These are phyloP conservation scores for Macrochelys suwanniensis DNA, from an alignment of 2,797 vertebrate genomes.

Conservation along the genomic window DNA sequence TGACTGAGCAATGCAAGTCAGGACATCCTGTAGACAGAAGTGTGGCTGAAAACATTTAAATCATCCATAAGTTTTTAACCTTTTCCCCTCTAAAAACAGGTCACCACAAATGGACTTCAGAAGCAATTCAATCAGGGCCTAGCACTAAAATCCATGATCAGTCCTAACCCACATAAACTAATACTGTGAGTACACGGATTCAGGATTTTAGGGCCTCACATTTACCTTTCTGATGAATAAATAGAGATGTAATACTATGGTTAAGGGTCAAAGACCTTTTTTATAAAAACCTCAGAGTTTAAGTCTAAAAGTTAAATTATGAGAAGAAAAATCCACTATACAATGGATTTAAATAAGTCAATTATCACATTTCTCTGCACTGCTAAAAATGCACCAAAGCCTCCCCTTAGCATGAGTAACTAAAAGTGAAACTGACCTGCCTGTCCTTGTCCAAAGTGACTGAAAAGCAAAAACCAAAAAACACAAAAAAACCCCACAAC, in stretches of 20 bases:
- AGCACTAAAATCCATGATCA: neutral
- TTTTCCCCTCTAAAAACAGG: neutral
- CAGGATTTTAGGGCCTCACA: neutral
- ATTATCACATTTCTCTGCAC: neutral
- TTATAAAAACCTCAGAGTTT: neutral
- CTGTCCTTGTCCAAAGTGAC: neutral
- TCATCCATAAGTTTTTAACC: accelerated
- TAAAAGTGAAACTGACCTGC: neutral
- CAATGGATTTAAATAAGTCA: neutral
- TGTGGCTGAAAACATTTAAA: accelerated
- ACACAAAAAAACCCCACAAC: too few relatives aligned
- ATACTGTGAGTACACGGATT: accelerated
- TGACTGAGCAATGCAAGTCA: accelerated
- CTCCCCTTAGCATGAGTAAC: neutral
- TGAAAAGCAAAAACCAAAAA: neutral
- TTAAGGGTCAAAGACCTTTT: neutral
- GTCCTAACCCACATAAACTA: neutral
- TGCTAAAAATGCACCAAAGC: neutral
- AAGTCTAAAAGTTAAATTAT: neutral
- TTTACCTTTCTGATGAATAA: neutral
- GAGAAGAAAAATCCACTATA: neutral
- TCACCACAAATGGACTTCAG: neutral
- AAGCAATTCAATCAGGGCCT: accelerated
- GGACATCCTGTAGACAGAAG: accelerated
- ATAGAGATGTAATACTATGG: accelerated